These are phyloP conservation scores for Brachionus rubens DNA, from an alignment of 1,140 invertebrate species.

Conservation along the genomic window DNA sequence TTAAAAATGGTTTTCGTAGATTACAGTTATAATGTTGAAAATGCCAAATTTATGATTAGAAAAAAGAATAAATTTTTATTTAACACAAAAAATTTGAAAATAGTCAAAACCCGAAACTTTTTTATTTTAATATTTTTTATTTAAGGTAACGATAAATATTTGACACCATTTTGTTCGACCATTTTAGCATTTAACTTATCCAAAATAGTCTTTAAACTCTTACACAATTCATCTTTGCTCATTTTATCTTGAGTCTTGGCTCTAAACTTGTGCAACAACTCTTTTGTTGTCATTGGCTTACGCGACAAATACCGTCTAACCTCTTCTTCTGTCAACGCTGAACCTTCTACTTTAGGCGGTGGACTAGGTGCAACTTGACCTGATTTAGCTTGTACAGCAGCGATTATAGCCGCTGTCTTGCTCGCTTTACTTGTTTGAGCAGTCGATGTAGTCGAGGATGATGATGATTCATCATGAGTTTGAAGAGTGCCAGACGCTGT, in stretches of 20 bases:
- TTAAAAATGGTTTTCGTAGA: too few species aligned
- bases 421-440: slow-evolving; percentile 31
- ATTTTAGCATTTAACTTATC: slow-evolving; percentile 34
- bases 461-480: slow-evolving; percentile 3
- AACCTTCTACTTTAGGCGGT: slow-evolving; percentile 62
- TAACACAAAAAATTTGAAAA: not conserved
- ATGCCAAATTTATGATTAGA: not conserved
- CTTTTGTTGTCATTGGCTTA: slow-evolving; percentile 92
- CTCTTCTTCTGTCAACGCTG: slow-evolving; percentile 86
- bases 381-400: slow-evolving; percentile 20
- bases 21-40: too few species aligned
- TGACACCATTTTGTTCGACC: slow-evolving; percentile 42
- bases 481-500: not conserved
- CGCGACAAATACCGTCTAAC: slow-evolving; percentile 85
- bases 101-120: not conserved
- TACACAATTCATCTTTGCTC: slow-evolving; percentile 4
- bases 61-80: not conserved
- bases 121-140: not conserved
- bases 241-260: slow-evolving; percentile 36
- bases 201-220: slow-evolving; percentile 39
- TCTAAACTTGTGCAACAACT: slow-evolving; percentile 82
- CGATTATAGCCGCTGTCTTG: slow-evolving; percentile 46
- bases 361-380: not conserved
- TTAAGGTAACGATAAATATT: slow-evolving; percentile 42
- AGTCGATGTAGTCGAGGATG: not conserved